Evolutionary conservation across 1,140 invertebrate genomes (phyloP).

Genomic region (Lepidurus apus): DNA sequence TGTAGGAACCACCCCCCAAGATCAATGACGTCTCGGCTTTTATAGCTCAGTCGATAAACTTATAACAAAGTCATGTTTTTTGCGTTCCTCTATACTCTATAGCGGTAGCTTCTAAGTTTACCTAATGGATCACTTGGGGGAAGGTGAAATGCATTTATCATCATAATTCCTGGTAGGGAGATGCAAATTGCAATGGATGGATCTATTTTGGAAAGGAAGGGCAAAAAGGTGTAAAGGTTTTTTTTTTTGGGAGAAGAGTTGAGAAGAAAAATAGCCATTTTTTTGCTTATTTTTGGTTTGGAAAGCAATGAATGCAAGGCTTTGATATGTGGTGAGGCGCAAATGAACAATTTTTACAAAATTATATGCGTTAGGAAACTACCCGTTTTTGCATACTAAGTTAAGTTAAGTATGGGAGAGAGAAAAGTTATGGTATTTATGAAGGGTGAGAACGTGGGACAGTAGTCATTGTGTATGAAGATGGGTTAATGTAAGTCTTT

Average conservation of each 20-base stretch:
- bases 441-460: background rate
- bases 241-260: background rate
- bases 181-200: conserved; percentile 1
- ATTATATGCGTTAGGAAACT: conserved; percentile 12
- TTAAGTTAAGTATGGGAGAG: background rate
- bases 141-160: conserved; percentile 3
- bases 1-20: background rate
- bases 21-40: background rate
- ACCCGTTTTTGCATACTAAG: conserved; percentile 18
- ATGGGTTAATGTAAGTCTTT: conserved; percentile 1
- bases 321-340: conserved; percentile 17
- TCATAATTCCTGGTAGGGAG: background rate
- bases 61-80: conserved; percentile 2
- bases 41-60: conserved; percentile 2
- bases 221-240: background rate
- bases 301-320: conserved; percentile 18
- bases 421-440: background rate
- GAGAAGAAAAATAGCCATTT: background rate
- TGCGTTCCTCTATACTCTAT: background rate
- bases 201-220: conserved; percentile 19
- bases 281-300: background rate
- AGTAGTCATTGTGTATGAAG: background rate
- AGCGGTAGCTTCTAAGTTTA: background rate
- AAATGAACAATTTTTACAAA: conserved; percentile 9
- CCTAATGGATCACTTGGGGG: background rate